Base-by-base conservation (phyloP, 2,113 vertebrate species). In the Actenoides lindsayi region DNA sequence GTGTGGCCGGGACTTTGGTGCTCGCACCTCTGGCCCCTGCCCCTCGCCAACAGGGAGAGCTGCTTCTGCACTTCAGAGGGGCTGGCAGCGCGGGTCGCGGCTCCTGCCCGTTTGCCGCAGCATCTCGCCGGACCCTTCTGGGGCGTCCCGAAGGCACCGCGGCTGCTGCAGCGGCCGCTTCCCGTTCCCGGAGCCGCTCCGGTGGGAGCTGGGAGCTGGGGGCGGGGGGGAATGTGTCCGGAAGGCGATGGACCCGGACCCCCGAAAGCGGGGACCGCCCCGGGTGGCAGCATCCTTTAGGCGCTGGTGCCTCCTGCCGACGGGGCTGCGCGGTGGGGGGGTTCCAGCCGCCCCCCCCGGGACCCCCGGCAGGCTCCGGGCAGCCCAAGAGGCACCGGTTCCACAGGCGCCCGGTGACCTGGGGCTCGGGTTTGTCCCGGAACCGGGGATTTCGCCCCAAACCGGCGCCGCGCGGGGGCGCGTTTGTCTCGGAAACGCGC, bases 1-100 rank as follows among this genome's bases (percentile, higher is more conserved):
- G 35, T 3, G 65, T 35, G 18, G 62, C 15, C 11, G 69, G 18
- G 35, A 12, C 8, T 5, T 2, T 1, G 64, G 18, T 6, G 75
- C 83, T 51, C 51, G 2, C 20, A 3, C 18, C 46, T 9, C 33
- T 4, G 44, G 4, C 16, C 16, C 19, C 37, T 0, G 2, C 1
- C 54, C 30, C 51, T 25, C 13, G 24, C 50, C 11, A 6, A 17
- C 27, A 14, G 53, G 28, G 53, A 30, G 53, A 54, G 9, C 16
- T 8, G 28, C 28, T 54, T 23, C 24, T 11, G 50, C 23, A 20
- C 50, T 25, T 13, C 13, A 54, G 27, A 6, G 53, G 28, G 16
- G 28, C 53, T 54, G 53, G 53, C 16, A 30, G 16, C 53, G 9
- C 27, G 27, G 53, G 12, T 25, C 23, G 50, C 5, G 50, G 6